Evolutionary conservation across 2,113 vertebrate genomes (phyloP), one percentile per base, ranked within the genome.

Genomic region (Lutjanus erythropterus): DNA sequence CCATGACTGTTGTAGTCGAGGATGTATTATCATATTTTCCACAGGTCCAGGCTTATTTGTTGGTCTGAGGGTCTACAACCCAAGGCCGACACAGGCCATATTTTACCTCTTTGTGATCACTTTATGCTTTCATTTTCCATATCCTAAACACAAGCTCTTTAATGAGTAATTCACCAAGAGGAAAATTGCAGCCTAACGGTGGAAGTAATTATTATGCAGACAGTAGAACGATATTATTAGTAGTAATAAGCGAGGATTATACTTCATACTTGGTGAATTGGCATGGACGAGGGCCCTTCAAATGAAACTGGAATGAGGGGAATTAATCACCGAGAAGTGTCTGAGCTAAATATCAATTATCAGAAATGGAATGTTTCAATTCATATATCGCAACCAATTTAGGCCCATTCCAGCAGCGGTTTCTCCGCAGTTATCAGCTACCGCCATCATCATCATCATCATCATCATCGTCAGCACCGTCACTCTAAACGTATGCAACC

Each of bases 161-260:
- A 81, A 83, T 69, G 75, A 76, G 61, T 33, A 55, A 76, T 75
- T 77, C 73, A 80, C 72, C 59, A 29, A 73, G 79, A 69, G 64
- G 72, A 76, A 85, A 80, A 83, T 35, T 80, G 53, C 33, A 65
- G 68, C 65, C 61, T 50, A 77, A 59, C 35, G 1, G 50, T 71
- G 23, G 37, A 74, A 66, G 52, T 71, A 53, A 78, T 88, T 76
- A 80, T 75, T 64, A 85, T 75, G 65, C 76, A 83, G 66, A 74
- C 46, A 68, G 66, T 16, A 60, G 50, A 85, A 72, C 2, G 47
- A 74, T 65, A 75, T 72, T 82, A 64, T 83, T 86, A 80, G 56
- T 77, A 60, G 71, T 66, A 82, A 85, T 88, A 85, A 70, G 66
- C 33, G 2, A 83, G 68, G 64, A 86, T 88, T 83, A 82, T 66